Conservation (phyloP, 2,888 invertebrate genomes). For the Micoletzkya japonica region DNA sequence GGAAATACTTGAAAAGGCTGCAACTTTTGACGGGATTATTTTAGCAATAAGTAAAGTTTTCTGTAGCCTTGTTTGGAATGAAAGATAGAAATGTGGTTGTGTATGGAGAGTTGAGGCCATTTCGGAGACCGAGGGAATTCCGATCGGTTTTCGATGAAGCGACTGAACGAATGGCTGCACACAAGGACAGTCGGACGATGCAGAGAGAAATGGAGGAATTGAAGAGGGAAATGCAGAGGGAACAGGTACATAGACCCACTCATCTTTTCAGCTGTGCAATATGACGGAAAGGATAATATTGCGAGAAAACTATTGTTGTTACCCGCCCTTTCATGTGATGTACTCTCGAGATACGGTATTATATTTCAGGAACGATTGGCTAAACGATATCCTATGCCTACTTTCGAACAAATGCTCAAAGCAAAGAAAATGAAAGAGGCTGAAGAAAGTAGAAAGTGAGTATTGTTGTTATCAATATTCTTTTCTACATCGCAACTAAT, state of each 20-base stretch:
- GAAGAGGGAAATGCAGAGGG: conserved; percentile 45
- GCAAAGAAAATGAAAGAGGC: conserved; percentile 40
- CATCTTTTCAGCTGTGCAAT: too few relatives aligned
- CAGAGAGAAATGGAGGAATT: conserved; percentile 54
- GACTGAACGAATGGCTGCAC: conserved; percentile 35
- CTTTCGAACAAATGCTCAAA: conserved; percentile 53
- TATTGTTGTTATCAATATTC: neutral
- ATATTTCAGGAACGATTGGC: conserved; percentile 34
- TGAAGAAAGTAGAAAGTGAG: conserved; percentile 35
- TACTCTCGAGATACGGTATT: neutral
- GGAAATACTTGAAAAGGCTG: too few relatives aligned
- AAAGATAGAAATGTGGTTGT: too few relatives aligned
- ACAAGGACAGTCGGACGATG: conserved; percentile 49
- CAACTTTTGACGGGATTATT: too few relatives aligned
- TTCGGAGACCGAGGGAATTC: conserved; percentile 33
- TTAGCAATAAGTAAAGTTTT: too few relatives aligned
- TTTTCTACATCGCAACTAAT: too few relatives aligned
- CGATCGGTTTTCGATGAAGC: conserved; percentile 45
- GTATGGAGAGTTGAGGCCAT: too few relatives aligned
- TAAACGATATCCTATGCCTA: conserved; percentile 50
- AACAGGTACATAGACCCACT: conserved; percentile 35
- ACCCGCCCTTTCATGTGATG: neutral
- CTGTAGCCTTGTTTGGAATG: too few relatives aligned
- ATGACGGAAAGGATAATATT: neutral
- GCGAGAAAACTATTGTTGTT: neutral